These are phyloP conservation scores for Habrosyne pyritoides DNA, from an alignment of 2,888 invertebrate species.

Conservation along the genomic window DNA sequence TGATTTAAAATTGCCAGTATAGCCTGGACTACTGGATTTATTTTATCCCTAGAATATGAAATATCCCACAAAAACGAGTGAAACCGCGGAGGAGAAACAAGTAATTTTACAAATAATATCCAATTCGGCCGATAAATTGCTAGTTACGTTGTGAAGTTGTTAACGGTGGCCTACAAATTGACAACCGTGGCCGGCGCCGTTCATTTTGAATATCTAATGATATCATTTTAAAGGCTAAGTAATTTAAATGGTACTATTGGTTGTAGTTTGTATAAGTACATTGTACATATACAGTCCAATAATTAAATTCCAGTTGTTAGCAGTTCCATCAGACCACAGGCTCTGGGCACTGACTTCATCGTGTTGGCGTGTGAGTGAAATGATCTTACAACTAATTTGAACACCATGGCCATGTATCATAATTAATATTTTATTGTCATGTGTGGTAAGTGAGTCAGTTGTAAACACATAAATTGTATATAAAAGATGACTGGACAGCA, in stretches of 20 bases:
- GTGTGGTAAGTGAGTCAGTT: background rate
- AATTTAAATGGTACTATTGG: background rate
- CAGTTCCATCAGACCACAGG: constrained; percentile 42
- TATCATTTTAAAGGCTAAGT: background rate
- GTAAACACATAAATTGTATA: constrained; percentile 12
- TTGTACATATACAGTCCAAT: constrained; percentile 12
- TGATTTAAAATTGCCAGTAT: no score
- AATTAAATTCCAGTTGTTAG: constrained; percentile 53
- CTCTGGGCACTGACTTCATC: constrained; percentile 48
- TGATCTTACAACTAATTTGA: constrained; percentile 40
- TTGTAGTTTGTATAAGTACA: background rate
- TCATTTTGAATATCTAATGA: background rate
- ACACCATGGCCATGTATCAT: constrained; percentile 36
- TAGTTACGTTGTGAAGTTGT: no score
- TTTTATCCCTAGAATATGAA: no score
- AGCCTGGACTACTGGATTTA: no score
- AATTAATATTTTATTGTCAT: constrained; percentile 37
- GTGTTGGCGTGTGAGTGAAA: constrained; percentile 41
- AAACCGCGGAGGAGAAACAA: no score
- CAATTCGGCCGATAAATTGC: no score
- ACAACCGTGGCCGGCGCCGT: no score
- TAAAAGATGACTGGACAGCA: background rate
- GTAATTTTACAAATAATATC: no score
- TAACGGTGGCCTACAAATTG: no score
- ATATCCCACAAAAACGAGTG: no score